phyloP scores from a whole-genome alignment of 2,113 vertebrate genomes.

The Reinhardtius hippoglossoides region DNA sequence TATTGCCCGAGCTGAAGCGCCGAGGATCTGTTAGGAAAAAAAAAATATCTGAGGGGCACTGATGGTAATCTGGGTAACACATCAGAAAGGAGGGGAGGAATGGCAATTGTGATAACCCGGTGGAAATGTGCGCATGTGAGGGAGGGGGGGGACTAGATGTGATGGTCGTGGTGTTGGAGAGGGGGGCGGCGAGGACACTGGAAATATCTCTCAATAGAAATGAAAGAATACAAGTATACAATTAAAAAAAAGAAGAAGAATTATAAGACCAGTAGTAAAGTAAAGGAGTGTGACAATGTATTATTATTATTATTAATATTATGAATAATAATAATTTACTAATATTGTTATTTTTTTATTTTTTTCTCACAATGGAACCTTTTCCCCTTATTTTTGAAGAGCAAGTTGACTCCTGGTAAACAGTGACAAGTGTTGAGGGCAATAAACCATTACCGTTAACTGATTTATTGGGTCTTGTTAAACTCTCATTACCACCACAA shows the following conservation, averaged over 20 bases:
- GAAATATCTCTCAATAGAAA: slow-evolving; percentile 75
- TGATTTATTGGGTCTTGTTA: slow-evolving; percentile 89
- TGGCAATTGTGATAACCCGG: slow-evolving; percentile 92
- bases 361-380: background rate
- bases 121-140: slow-evolving; percentile 82
- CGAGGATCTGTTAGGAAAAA: slow-evolving; percentile 84
- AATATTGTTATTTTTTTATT: no score
- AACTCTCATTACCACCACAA: slow-evolving; percentile 83
- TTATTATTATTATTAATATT: background rate
- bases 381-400: slow-evolving; percentile 11
- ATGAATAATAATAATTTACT: background rate
- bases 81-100: slow-evolving; percentile 86
- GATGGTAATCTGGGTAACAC: slow-evolving; percentile 90
- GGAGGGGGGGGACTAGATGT: slow-evolving; percentile 85
- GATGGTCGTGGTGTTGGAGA: slow-evolving; percentile 50
- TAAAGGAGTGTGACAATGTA: background rate
- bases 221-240: slow-evolving; percentile 58
- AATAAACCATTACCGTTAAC: slow-evolving; percentile 74
- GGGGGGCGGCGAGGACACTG: slow-evolving; percentile 72
- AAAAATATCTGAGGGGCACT: slow-evolving; percentile 90
- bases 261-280: background rate
- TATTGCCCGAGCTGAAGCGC: slow-evolving; percentile 80
- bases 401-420: slow-evolving; percentile 49
- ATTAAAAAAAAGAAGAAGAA: no score
- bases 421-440: slow-evolving; percentile 71